Base-by-base conservation (phyloP, 2,888 invertebrate genomes). In the Dorcus hopei region DNA sequence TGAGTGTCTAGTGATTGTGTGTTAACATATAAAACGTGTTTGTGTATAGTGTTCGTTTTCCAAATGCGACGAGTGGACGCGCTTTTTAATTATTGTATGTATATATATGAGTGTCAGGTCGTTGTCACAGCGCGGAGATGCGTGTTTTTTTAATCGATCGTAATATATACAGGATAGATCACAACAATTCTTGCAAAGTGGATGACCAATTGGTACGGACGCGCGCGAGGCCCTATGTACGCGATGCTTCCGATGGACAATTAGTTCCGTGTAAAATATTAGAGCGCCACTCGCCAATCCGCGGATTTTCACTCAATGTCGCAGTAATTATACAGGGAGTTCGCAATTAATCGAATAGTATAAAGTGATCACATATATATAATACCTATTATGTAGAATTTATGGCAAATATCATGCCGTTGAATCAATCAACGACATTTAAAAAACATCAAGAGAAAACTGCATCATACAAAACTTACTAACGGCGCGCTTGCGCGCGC, bases 141-240 rank as follows among this genome's bases (percentile, higher is more conserved):
- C 52, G 33, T 52, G 23, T 38, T 7, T 55, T 14, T 33, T 38
- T 52, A 48, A 43, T 9, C 52, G 19, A 48, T 48, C 50, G 68
- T 71, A 69, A 69, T 75, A 75, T 74, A 70, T 74, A 75, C 73
- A 74, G 62, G 62, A 71, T 69, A 69, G 70, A 76, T 75, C 75
- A 76, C 74, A 76, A 71, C 68, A 69, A 68, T 61, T 56, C 55
- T 48, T 56, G 14, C 14, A 14, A 14, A 45, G 43, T 40, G 49
- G 58, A 52, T 52, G 57, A 49, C 45, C 53, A 57, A 56, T 55
- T 57, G 57, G 40, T 49, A 48, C 40, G 53, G 57, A 54, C 64
- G 65, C 68, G 70, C 71, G 67, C 69, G 71, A 72, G 75, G 74
- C 74, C 74, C 74, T 74, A 70, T 57, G 61, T 62, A 61, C 68